These are phyloP conservation scores for Dermolepida albohirtum DNA, from an alignment of 2,888 invertebrate genomes.

Conservation along the genomic window DNA sequence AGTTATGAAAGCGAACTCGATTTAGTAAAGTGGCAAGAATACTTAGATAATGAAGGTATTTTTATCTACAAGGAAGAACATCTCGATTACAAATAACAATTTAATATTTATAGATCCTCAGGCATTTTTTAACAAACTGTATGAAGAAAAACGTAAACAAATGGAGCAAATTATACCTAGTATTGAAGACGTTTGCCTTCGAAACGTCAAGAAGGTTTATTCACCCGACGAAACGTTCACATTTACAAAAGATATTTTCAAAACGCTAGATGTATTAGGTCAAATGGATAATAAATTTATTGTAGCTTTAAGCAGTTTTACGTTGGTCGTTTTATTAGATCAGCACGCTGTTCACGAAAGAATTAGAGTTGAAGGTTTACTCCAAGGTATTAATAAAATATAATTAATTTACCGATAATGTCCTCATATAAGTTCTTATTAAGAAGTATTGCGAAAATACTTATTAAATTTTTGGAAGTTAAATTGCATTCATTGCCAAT, in stretches of 20 bases:
- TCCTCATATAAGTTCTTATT: too few relatives aligned
- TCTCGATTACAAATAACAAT: constrained; percentile 2
- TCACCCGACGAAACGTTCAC: constrained; percentile 41
- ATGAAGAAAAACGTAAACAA: constrained; percentile 56
- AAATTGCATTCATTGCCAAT: too few relatives aligned
- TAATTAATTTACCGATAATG: too few relatives aligned
- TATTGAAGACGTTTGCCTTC: constrained; percentile 28
- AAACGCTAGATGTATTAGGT: constrained; percentile 69
- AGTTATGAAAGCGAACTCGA: constrained; percentile 58
- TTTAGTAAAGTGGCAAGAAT: constrained; percentile 61
- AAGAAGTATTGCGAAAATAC: too few relatives aligned
- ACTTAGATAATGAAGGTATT: constrained; percentile 54
- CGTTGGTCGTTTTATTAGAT: constrained; percentile 78
- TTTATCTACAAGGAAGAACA: neutral
- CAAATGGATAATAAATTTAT: constrained; percentile 84
- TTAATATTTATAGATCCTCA: constrained; percentile 56
- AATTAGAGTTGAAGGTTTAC: constrained; percentile 78
- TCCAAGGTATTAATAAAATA: constrained; percentile 67
- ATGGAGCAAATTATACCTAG: constrained; percentile 55
- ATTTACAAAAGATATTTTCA: constrained; percentile 67
- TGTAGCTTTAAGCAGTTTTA: constrained; percentile 65
- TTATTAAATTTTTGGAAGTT: too few relatives aligned
- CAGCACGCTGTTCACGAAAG: constrained; percentile 92
- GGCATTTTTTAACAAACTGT: constrained; percentile 59
- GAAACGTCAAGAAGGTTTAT: constrained; percentile 32